Percentiles rank a stretch among this genome's conserved stretches.
Conservation (phyloP, 2,113 vertebrate species). For the Oryzias curvinotus region DNA sequence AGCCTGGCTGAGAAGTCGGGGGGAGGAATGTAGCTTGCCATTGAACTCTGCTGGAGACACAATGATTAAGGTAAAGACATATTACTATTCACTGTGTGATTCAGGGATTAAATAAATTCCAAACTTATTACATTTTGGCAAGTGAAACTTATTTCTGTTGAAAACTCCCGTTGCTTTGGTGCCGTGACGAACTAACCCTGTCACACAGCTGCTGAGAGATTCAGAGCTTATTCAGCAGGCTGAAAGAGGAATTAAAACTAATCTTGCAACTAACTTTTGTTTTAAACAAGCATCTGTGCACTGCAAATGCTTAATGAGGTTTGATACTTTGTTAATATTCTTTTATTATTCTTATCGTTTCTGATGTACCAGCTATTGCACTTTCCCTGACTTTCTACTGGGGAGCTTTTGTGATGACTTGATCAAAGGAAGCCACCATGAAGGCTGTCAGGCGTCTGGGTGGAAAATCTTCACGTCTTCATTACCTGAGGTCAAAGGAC, state of each 20-base stretch:
- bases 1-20: slow-evolving; percentile 57
- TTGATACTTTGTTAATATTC: too few relatives aligned
- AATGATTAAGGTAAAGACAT: slow-evolving; percentile 65
- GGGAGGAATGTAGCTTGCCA: slow-evolving; percentile 59
- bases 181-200: slow-evolving; percentile 39
- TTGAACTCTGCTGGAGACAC: slow-evolving; percentile 66
- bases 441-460: slow-evolving; percentile 5
- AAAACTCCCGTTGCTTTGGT: slow-evolving; percentile 25
- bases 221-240: slow-evolving; percentile 31
- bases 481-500: slow-evolving; percentile 1
- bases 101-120: slow-evolving; percentile 73
- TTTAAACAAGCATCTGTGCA: slow-evolving; percentile 34
- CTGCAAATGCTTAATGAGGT: slow-evolving; percentile 10
- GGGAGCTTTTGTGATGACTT: neutral
- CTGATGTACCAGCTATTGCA: neutral
- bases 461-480: slow-evolving; percentile 3
- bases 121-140: slow-evolving; percentile 70
- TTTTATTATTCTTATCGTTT: too few relatives aligned
- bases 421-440: slow-evolving; percentile 17
- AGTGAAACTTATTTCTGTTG: slow-evolving; percentile 46
- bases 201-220: slow-evolving; percentile 51
- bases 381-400: slow-evolving; percentile 12
- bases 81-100: slow-evolving; percentile 65
- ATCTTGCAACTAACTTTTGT: slow-evolving; percentile 56
- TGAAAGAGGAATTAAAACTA: slow-evolving; percentile 46